Base-by-base conservation (phyloP, 1,140 invertebrate genomes). In the Tetramorium simillimum region DNA sequence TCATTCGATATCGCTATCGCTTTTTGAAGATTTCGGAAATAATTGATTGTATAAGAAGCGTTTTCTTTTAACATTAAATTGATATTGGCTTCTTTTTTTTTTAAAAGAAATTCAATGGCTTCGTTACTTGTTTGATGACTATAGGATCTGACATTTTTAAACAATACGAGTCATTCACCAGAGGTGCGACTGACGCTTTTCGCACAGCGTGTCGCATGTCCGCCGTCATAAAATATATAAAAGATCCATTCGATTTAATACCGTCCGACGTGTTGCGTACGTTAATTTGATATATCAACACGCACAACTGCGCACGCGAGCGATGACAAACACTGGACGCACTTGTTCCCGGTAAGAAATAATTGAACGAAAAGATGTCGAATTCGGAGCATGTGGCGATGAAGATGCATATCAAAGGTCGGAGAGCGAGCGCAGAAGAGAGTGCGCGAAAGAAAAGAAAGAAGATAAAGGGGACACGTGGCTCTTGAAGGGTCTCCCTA, bases 251-350 rank as follows among this genome's bases (percentile, higher is more conserved):
- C 53, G 43, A 14, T 33, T 43, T 76, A 43, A 76, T 18, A 9
- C n/a, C 18, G 37, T 40, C 12, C 33, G 33, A 60, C 37, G 21
- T 60, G 10, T 12, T 7, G 53, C 37, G 73, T 16, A 24, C 21
- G 60, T 60, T 76, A 76, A 76, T 76, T 76, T 43, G 40, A 76
- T 56, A 37, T 51, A 76, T 18, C 49, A 56, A 33, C 73, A 40
- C n/a, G n/a, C 53, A 56, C 33, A 51, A 63, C n/a, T 9, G 18
- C 33, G 21, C 49, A 14, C 51, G 40, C 28, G 51, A 28, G 46
- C 16, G n/a, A 51, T 9, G 70, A 40, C 33, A 33, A 33, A 33
- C n/a, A 16, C 16, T 49, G 28, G 24, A 75, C 40, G n/a, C 28
- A 60, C 51, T 53, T 60, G 28, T 18, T 33, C 3, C 33, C 33